phyloP scores from a whole-genome alignment of 2,888 invertebrate genomes.

The Meliscaeva auricollis region DNA sequence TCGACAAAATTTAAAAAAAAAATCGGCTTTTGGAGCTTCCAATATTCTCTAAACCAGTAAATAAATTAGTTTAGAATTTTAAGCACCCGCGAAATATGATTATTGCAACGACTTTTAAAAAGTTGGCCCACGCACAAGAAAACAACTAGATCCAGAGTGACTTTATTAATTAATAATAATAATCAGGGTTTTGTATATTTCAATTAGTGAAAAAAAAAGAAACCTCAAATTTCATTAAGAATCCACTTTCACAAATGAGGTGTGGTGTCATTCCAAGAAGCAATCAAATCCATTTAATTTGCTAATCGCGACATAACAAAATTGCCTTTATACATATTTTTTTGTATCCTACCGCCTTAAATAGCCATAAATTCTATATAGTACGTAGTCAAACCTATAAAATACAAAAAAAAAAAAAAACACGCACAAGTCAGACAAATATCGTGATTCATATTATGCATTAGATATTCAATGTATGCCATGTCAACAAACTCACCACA shows the following conservation, averaged over 20 bases:
- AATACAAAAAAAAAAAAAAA: not conserved
- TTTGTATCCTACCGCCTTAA: not conserved
- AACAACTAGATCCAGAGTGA: too few species aligned
- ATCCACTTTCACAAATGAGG: slow-evolving; percentile 20
- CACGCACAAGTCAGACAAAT: slow-evolving; percentile 16
- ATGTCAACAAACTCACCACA: slow-evolving; percentile 21
- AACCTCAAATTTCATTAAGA: not conserved
- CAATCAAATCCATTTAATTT: slow-evolving; percentile 15
- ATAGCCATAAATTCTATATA: not conserved
- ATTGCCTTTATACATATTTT: not conserved
- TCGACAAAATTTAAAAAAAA: too few species aligned
- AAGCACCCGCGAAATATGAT: too few species aligned
- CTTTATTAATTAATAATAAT: too few species aligned
- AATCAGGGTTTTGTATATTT: too few species aligned
- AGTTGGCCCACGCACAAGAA: too few species aligned
- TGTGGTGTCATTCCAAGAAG: not conserved
- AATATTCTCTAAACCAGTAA: too few species aligned
- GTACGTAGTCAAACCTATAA: not conserved
- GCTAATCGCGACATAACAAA: slow-evolving; percentile 7
- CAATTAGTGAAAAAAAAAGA: not conserved
- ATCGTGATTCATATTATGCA: slow-evolving; percentile 5
- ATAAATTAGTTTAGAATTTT: too few species aligned
- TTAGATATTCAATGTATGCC: not conserved
- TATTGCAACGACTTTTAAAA: too few species aligned
- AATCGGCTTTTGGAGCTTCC: too few species aligned